These are phyloP conservation scores for Marasmarcha lunaedactyla DNA, from an alignment of 2,888 invertebrate species.

Conservation along the genomic window DNA sequence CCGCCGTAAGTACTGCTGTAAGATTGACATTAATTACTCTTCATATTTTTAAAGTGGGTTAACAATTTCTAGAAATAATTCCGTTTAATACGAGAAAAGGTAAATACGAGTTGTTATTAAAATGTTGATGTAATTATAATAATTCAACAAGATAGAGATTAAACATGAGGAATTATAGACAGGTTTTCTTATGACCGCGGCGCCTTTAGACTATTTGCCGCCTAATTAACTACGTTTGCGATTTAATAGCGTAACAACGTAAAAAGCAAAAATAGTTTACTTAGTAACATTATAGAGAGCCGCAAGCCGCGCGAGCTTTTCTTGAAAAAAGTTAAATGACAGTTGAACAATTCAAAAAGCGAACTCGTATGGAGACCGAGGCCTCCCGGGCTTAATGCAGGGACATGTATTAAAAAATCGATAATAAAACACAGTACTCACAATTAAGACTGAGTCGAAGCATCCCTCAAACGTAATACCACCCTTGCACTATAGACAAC, in stretches of 20 bases:
- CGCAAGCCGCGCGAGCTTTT: neutral
- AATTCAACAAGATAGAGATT: conserved; percentile 41
- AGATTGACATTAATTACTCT: conserved; percentile 60
- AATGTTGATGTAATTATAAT: conserved; percentile 40
- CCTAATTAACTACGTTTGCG: conserved; percentile 13
- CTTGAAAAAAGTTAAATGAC: conserved; percentile 1
- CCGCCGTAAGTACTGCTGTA: conserved; percentile 8
- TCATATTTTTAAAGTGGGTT: conserved; percentile 47
- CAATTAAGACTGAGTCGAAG: conserved; percentile 52
- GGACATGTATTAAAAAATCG: conserved; percentile 58
- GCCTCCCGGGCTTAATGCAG: conserved; percentile 4
- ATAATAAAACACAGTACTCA: conserved; percentile 46
- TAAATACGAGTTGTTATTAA: conserved; percentile 34
- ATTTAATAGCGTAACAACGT: neutral
- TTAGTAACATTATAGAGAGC: neutral
- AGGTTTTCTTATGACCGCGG: conserved; percentile 28
- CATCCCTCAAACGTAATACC: conserved; percentile 59
- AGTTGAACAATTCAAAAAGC: conserved; percentile 1
- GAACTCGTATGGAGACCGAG: neutral
- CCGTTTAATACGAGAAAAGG: conserved; percentile 28
- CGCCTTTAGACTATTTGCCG: conserved; percentile 28
- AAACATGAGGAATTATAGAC: conserved; percentile 28
- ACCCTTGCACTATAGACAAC: conserved; percentile 19
- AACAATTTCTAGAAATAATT: conserved; percentile 57
- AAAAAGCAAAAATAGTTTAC: conserved; percentile 2